Evolutionary conservation across 1,140 invertebrate species (phyloP).

Genomic region (Drosophila murphyi): DNA sequence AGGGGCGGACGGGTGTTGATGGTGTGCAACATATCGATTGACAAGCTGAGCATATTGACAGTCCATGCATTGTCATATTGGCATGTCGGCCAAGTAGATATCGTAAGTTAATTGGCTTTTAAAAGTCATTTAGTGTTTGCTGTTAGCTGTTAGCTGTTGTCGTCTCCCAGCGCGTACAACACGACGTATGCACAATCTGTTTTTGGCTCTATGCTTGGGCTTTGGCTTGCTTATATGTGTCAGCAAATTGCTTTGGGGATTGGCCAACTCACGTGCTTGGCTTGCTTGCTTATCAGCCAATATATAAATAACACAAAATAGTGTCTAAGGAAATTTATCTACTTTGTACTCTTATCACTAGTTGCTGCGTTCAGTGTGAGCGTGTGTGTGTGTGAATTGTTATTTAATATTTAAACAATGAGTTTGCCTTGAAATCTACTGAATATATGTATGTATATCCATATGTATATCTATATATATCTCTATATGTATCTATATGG

Average conservation of each 20-base stretch:
- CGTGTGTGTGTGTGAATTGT: not conserved
- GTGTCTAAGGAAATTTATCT: slow-evolving; percentile 26
- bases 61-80: slow-evolving; percentile 31
- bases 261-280: slow-evolving; percentile 36
- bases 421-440: slow-evolving; percentile 20
- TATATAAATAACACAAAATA: slow-evolving; percentile 9
- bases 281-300: slow-evolving; percentile 21
- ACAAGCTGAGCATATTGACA: slow-evolving; percentile 52
- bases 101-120: slow-evolving; percentile 60
- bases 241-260: slow-evolving; percentile 26
- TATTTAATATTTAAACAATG: slow-evolving; percentile 13
- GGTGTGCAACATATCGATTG: slow-evolving; percentile 37
- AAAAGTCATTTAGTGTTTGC: slow-evolving; percentile 60
- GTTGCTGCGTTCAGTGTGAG: not conserved
- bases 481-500: too few relatives aligned
- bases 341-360: slow-evolving; percentile 26
- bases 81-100: slow-evolving; percentile 32
- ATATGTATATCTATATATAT: not conserved
- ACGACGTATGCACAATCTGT: slow-evolving; percentile 33
- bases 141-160: slow-evolving; percentile 21
- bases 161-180: slow-evolving; percentile 33
- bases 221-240: slow-evolving; percentile 27
- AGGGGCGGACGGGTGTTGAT: not conserved
- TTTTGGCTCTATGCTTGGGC: not conserved
- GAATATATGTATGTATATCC: slow-evolving; percentile 12